Evolutionary conservation across 2,113 vertebrate species (phyloP).

Genomic region (Ailurus styani): DNA sequence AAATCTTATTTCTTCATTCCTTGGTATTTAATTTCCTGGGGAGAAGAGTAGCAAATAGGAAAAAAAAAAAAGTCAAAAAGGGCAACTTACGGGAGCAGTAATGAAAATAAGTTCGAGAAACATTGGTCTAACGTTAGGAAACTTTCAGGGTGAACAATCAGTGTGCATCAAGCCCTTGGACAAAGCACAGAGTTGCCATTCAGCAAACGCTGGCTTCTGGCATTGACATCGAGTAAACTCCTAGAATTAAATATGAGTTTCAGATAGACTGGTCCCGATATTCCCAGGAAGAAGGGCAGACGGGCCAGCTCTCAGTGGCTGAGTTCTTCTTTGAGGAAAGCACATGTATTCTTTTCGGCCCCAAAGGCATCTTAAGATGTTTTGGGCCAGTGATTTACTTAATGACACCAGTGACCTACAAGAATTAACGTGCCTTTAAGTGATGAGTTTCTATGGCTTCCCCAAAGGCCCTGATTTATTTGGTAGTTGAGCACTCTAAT

Average conservation of each 20-base stretch:
- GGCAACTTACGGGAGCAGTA: not conserved
- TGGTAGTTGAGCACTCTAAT: not conserved
- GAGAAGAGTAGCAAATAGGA: not conserved
- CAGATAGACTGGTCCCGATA: not conserved
- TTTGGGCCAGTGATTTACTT: slow-evolving; percentile 15
- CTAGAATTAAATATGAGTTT: slow-evolving; percentile 23
- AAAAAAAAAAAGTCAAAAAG: not conserved
- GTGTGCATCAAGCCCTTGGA: not conserved
- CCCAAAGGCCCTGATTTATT: slow-evolving; percentile 42
- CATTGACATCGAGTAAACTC: not conserved
- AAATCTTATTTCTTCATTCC: not conserved
- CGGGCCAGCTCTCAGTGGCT: not conserved
- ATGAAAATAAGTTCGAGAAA: not conserved
- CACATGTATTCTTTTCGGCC: not conserved
- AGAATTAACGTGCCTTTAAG: slow-evolving; percentile 51
- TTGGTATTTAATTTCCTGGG: not conserved
- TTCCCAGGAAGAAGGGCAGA: not conserved
- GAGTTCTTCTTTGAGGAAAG: not conserved
- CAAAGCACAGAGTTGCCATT: not conserved
- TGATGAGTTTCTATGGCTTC: slow-evolving; percentile 41
- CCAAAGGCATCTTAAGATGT: slow-evolving; percentile 20
- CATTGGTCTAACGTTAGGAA: not conserved
- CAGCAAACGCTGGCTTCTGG: not conserved
- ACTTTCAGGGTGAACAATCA: not conserved
- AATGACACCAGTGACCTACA: slow-evolving; percentile 25